Evolutionary conservation across 2,888 invertebrate species (phyloP), one percentile per base, ranked within the genome.

Genomic region (Ophion slaviceki): DNA sequence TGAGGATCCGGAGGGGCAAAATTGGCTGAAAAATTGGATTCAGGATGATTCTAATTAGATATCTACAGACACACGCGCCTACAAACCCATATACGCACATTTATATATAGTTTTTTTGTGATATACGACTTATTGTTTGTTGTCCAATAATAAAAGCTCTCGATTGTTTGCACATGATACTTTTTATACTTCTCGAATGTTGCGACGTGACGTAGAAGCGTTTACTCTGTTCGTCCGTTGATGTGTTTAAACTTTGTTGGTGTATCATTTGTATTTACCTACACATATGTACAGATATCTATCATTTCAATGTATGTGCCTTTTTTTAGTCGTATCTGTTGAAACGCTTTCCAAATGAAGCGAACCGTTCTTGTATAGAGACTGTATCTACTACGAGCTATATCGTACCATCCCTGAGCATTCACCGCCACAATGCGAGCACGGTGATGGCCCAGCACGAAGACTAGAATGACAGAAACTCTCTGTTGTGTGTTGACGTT

Each of bases 291-390:
- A 36, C 32, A 20, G n/a, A 53, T 66, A 24, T 20, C 40, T 40
- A 66, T 53, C 32, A 11, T 45, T 62, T 40, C 1, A 45, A 28
- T 20, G 28, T 59, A 24, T 32, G 17, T 36, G 17, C 20, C 28
- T 67, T 70, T 5, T 62, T 64, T 59, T 20, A 64, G 36, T 80
- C 53, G 24, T 77, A 80, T 82, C 75, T 66, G 32, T 5, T 66
- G 70, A 75, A 82, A 82, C 47, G 75, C 75, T 45, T 75, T 80
- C 17, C 47, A 64, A 68, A 61, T 72, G 75, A 62, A 75, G 45
- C 68, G 32, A 64, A 14, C 45, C 45, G 32, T 81, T 45, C 64
- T 17, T 32, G 64, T 64, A 79, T 40, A 68, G 70, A 57, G 53
- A 59, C 59, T 57, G 32, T 78, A 81, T 75, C 74, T 66, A 20